Conservation (phyloP, 2,113 vertebrate genomes). For the Ptyas mucosa region DNA sequence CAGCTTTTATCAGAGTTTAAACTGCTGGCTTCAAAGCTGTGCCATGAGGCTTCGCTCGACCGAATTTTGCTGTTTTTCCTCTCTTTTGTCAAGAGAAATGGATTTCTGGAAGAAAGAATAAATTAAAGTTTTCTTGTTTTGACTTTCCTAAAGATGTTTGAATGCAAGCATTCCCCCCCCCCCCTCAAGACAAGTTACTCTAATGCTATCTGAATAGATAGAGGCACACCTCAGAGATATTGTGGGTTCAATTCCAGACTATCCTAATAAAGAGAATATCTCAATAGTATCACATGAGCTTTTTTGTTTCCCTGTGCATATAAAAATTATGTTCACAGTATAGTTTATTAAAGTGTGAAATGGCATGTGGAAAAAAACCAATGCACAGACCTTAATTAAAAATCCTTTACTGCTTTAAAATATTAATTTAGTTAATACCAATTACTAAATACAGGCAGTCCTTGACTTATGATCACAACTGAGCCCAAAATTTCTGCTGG, state of each 20-base stretch:
- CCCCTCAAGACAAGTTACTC: neutral
- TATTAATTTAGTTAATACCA: neutral
- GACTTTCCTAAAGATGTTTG: neutral
- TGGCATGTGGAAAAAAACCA: too few species aligned
- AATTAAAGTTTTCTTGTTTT: neutral
- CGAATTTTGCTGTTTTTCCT: neutral
- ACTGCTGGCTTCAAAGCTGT: neutral
- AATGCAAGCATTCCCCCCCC: accelerated
- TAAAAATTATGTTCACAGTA: neutral
- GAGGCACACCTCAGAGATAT: neutral
- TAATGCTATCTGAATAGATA: neutral
- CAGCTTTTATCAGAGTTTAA: neutral
- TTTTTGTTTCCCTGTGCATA: neutral
- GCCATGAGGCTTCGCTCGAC: neutral
- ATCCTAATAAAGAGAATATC: neutral
- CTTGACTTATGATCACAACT: neutral
- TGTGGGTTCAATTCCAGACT: neutral
- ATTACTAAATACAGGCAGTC: neutral
- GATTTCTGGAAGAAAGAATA: neutral
- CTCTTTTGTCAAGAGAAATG: neutral
- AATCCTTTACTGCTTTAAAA: neutral
- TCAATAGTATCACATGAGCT: neutral
- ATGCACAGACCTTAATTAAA: neutral
- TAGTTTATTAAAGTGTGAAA: neutral
- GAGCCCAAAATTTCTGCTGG: neutral